phyloP scores from a whole-genome alignment of 1,140 invertebrate species.

The Eumeta japonica region DNA sequence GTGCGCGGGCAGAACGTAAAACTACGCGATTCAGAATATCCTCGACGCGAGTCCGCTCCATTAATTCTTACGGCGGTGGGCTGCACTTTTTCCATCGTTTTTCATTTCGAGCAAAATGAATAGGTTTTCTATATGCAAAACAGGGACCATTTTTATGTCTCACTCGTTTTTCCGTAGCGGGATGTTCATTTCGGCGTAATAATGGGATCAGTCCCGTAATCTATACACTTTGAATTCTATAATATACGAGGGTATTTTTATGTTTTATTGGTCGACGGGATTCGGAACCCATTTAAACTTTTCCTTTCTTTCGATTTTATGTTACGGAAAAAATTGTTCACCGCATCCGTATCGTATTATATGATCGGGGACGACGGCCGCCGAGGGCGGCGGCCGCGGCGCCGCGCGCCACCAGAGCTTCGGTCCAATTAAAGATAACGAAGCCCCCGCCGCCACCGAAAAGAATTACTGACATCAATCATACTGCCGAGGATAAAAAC shows the following conservation, averaged over 20 bases:
- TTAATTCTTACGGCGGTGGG: slow-evolving; percentile 40
- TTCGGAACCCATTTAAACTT: slow-evolving; percentile 48
- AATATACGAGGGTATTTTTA: slow-evolving; percentile 46
- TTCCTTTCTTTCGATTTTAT: slow-evolving; percentile 41
- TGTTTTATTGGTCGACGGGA: slow-evolving; percentile 39
- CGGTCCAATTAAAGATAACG: too few relatives aligned
- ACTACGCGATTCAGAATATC: slow-evolving; percentile 3
- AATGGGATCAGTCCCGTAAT: slow-evolving; percentile 30
- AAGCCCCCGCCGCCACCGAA: too few relatives aligned
- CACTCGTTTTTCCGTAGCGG: slow-evolving; percentile 2
- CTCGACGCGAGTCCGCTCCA: slow-evolving; percentile 31
- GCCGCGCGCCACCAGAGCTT: too few relatives aligned
- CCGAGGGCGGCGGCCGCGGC: too few relatives aligned
- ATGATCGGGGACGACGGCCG: too few relatives aligned
- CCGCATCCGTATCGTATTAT: too few relatives aligned
- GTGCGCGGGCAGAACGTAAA: slow-evolving; percentile 5
- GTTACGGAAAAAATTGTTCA: slow-evolving; percentile 49
- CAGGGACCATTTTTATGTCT: slow-evolving; percentile 13
- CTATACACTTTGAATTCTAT: slow-evolving; percentile 31
- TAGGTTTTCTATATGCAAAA: slow-evolving; percentile 47
- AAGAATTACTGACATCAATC: slow-evolving; percentile 29
- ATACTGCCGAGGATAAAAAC: slow-evolving; percentile 19
- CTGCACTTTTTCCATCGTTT: slow-evolving; percentile 42
- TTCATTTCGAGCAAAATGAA: slow-evolving; percentile 20
- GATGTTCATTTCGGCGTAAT: slow-evolving; percentile 25